Evolutionary conservation across 2,113 vertebrate genomes (phyloP), one percentile per base, ranked within the genome.

Genomic region (Climacteris rufus): DNA sequence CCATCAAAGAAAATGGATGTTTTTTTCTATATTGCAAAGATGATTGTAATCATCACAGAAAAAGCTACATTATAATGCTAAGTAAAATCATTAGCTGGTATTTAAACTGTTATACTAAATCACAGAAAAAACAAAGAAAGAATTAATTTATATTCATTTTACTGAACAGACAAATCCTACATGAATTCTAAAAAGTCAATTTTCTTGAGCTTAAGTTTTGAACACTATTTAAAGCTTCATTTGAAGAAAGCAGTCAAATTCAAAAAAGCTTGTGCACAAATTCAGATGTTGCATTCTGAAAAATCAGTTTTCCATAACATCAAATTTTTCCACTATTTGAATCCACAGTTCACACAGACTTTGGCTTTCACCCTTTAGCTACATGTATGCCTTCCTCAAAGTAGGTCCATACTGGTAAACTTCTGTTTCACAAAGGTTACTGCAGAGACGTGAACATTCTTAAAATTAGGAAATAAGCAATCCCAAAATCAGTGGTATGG

Each of bases 71-170:
- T 90, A 89, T 54, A 84, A 75, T 70, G 56, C 31, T 71, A 93
- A 96, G 37, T 81, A 71, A 89, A 94, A 87, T 68, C 52, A 68
- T 78, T 64, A 78, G 69, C 37, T 54, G 40, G 47, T 75, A 83
- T 92, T 78, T 90, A 71, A 95, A 87, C 53, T 64, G 57, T 52
- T 89, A 78, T 17, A 50, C 44, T 79, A 81, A 77, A 78, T 81
- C 69, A 93, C 71, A 84, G 47, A 83, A 93, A 89, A 87, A 19
- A 93, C 65, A 94, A 93, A 80, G 54, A 70, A 80, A 80, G 23
- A 94, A 90, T 78, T 88, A 90, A 90, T 90, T 94, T 66, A 70
- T 70, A 83, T 80, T 52, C 23, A 75, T 90, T 91, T 76, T 83
- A 85, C 53, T 52, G 52, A 87, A 90, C 7, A 88, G 50, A 86